Evolutionary conservation across 2,113 vertebrate species (phyloP).

Genomic region (Prunella himalayana): DNA sequence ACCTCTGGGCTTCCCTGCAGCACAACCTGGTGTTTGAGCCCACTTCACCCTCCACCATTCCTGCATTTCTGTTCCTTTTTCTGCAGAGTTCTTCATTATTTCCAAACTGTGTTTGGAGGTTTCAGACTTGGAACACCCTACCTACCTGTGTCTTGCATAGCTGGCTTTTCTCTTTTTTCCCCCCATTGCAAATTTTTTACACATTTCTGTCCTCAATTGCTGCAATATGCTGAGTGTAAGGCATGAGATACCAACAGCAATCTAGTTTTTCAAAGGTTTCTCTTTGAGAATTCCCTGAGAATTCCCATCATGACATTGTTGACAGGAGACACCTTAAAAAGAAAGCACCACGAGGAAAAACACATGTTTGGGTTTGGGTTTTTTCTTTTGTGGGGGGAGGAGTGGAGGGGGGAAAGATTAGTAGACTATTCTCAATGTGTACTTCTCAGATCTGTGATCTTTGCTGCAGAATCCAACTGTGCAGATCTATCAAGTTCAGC

Average conservation of each 20-base stretch:
- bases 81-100: not conserved
- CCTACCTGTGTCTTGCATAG: not conserved
- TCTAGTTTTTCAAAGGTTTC: not conserved
- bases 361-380: not conserved
- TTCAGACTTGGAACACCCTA: not conserved
- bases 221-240: not conserved
- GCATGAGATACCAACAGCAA: not conserved
- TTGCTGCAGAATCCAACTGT: constrained; percentile 54
- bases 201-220: not conserved
- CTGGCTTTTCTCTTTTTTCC: not conserved
- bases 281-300: not conserved
- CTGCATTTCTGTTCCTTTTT: not conserved
- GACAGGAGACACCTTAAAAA: constrained; percentile 36
- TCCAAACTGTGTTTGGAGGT: not conserved
- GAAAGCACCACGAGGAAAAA: constrained; percentile 18
- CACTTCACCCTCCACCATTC: not conserved
- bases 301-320: constrained; percentile 2
- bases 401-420: constrained; percentile 1
- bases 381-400: not conserved
- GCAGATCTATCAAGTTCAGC: constrained; percentile 63
- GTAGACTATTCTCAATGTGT: constrained; percentile 3
- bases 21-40: not conserved
- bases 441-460: constrained; percentile 14
- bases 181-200: not conserved
- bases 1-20: not conserved